Evolutionary conservation across 2,888 invertebrate species (phyloP).

Genomic region (Stratiomys singularior): DNA sequence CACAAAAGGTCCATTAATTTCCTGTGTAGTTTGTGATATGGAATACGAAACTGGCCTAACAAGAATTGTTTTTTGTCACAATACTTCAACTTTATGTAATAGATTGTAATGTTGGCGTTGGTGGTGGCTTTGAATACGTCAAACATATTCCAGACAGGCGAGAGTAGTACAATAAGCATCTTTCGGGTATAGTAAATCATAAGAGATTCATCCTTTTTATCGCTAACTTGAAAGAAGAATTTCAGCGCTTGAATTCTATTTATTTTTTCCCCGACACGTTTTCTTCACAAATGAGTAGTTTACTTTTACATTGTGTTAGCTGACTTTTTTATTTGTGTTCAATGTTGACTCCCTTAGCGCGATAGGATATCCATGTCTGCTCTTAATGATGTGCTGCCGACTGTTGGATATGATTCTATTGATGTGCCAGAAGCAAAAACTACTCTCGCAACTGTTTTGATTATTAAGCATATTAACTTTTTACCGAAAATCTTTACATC

Average conservation of each 20-base stretch:
- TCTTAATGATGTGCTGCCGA: not conserved
- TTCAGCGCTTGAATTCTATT: not conserved
- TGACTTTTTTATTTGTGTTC: constrained; percentile 4
- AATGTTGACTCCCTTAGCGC: constrained; percentile 5
- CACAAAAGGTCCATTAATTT: constrained; percentile 6
- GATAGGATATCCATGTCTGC: not conserved
- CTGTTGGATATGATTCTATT: not conserved
- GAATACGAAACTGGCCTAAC: not conserved
- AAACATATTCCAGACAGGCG: not conserved
- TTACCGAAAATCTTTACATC: not conserved
- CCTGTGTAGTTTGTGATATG: constrained; percentile 10
- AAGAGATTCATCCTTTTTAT: constrained; percentile 23
- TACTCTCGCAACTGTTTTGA: not conserved
- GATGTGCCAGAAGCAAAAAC: constrained; percentile 1
- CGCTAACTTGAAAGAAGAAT: constrained; percentile 12
- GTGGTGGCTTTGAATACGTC: not conserved
- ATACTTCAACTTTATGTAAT: not conserved
- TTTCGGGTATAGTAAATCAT: not conserved
- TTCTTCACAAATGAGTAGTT: not conserved
- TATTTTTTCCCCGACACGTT: not conserved
- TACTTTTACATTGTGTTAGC: constrained; percentile 15
- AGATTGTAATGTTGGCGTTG: constrained; percentile 11
- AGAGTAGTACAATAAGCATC: not conserved
- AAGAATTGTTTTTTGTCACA: constrained; percentile 11
- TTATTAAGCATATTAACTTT: not conserved